These are phyloP conservation scores for Lemur catta DNA, from an alignment of 2,797 vertebrate genomes.

Conservation along the genomic window DNA sequence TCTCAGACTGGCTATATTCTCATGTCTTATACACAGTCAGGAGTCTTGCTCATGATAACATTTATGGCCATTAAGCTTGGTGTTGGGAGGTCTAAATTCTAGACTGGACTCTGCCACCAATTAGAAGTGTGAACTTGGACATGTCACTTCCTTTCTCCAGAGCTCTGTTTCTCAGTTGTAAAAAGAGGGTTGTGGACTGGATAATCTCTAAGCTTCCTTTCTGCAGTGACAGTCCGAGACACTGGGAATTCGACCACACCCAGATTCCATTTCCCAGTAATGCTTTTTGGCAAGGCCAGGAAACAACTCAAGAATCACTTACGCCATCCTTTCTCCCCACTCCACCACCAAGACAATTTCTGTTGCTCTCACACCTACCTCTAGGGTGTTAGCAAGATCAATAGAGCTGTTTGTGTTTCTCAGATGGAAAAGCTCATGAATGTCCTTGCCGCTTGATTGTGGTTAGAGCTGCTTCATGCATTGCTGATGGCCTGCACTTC, in stretches of 20 bases:
- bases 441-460: slow-evolving; percentile 23
- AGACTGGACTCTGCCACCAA: not conserved
- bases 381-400: slow-evolving; percentile 58
- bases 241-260: slow-evolving; percentile 42
- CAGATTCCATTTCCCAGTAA: slow-evolving; percentile 50
- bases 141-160: not conserved
- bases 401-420: slow-evolving; percentile 40
- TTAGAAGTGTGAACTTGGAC: not conserved
- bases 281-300: slow-evolving; percentile 58
- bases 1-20: not conserved
- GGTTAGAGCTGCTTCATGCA: slow-evolving; percentile 15
- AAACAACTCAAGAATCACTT: slow-evolving; percentile 44
- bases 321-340: not conserved
- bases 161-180: not conserved
- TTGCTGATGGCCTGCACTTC: slow-evolving; percentile 36
- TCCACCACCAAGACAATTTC: slow-evolving; percentile 7
- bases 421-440: slow-evolving; percentile 8
- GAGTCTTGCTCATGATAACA: not conserved
- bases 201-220: slow-evolving; percentile 6
- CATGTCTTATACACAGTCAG: not conserved
- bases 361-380: slow-evolving; percentile 68
- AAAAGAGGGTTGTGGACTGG: not conserved
- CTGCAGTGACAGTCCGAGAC: not conserved
- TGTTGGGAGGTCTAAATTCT: not conserved
- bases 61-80: not conserved